Evolutionary conservation across 2,797 vertebrate species (phyloP).

Genomic region (Vultur gryphus): DNA sequence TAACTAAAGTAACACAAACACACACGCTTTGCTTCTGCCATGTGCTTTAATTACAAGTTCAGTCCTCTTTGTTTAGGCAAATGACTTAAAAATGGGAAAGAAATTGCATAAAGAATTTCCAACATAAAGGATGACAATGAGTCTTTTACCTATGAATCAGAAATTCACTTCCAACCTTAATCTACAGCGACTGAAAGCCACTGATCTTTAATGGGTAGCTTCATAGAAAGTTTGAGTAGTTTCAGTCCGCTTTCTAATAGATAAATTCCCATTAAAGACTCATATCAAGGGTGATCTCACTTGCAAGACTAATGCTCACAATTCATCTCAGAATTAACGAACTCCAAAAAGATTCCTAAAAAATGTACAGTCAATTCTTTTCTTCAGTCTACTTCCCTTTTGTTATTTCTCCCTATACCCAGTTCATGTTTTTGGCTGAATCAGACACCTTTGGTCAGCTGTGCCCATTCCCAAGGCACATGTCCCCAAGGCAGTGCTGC

Average conservation of each 20-base stretch:
- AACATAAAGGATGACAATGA: neutral
- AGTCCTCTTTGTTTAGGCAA: neutral
- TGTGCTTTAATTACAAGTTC: neutral
- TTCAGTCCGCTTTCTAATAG: neutral
- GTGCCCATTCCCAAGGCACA: neutral
- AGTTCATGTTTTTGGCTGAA: conserved; percentile 23
- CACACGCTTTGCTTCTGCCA: neutral
- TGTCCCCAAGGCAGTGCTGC: neutral
- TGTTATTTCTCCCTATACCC: neutral
- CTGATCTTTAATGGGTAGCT: neutral
- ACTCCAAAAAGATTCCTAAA: neutral
- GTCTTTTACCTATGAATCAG: conserved; percentile 1
- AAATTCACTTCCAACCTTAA: neutral
- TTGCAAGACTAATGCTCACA: neutral
- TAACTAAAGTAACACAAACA: neutral
- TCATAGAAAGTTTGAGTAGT: neutral
- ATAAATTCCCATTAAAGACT: neutral
- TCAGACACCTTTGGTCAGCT: neutral
- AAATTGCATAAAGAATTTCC: neutral
- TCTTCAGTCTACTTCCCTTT: neutral
- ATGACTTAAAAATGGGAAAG: neutral
- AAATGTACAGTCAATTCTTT: neutral
- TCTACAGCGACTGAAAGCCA: neutral
- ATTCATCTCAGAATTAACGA: conserved; percentile 28
- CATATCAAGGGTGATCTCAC: neutral